These are phyloP conservation scores for Pseudomyrmex dendroicus DNA, from an alignment of 1,140 invertebrate genomes.

Conservation along the genomic window DNA sequence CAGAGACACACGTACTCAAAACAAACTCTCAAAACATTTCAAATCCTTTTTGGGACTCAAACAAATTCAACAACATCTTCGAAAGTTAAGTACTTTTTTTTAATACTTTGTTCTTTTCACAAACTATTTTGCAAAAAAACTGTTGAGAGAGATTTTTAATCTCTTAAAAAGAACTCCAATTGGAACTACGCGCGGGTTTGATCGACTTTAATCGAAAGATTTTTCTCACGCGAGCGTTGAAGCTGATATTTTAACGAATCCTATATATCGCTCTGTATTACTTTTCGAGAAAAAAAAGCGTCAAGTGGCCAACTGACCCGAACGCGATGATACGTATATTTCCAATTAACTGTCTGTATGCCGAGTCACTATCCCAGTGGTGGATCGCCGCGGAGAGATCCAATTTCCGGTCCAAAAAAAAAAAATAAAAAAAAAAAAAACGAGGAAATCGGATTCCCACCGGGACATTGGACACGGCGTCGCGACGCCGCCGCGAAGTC, in stretches of 20 bases:
- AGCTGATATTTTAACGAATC: neutral
- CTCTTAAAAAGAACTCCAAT: too few relatives aligned
- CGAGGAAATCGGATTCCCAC: slow-evolving; percentile 27
- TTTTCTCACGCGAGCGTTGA: neutral
- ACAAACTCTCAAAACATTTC: too few relatives aligned
- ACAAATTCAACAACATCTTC: too few relatives aligned
- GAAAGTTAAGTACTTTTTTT: too few relatives aligned
- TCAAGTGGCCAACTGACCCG: neutral
- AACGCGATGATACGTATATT: slow-evolving; percentile 11
- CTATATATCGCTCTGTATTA: neutral
- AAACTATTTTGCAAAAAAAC: too few relatives aligned
- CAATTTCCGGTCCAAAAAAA: slow-evolving; percentile 6
- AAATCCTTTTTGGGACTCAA: too few relatives aligned
- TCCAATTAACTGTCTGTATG: slow-evolving; percentile 22
- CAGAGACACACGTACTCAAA: too few relatives aligned
- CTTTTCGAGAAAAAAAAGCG: neutral
- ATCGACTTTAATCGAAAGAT: neutral
- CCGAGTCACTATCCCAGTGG: neutral
- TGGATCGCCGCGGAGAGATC: slow-evolving; percentile 2
- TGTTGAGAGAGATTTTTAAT: too few relatives aligned
- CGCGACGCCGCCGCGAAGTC: slow-evolving; percentile 31
- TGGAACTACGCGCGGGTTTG: too few relatives aligned
- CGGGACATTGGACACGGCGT: slow-evolving; percentile 3
- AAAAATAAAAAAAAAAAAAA: neutral
- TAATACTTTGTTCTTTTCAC: too few relatives aligned